phyloP scores from a whole-genome alignment of 1,140 invertebrate genomes.

The Drosophila yakuba region DNA sequence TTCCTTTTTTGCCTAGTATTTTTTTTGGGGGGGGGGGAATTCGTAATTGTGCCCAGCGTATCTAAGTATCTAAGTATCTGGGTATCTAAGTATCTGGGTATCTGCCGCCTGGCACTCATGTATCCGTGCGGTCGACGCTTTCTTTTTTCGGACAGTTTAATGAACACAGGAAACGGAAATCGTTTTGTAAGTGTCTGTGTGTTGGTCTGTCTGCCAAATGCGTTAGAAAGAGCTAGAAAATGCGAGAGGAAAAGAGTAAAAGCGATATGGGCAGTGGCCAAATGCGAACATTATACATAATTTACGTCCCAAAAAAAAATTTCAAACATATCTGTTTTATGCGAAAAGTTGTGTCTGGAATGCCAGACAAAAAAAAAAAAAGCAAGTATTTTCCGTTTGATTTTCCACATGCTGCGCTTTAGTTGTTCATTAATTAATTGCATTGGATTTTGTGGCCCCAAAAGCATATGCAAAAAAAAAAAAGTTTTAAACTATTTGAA shows the following conservation, averaged over 20 bases:
- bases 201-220: neutral
- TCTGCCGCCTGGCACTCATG: conserved; percentile 18
- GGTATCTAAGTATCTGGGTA: conserved; percentile 21
- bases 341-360: conserved; percentile 21
- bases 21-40: neutral
- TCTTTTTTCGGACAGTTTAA: conserved; percentile 73
- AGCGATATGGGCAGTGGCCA: neutral
- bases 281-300: conserved; percentile 38
- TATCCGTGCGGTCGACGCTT: conserved; percentile 57
- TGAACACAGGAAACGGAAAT: conserved; percentile 78
- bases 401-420: conserved; percentile 28
- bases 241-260: neutral
- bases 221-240: neutral
- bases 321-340: conserved; percentile 31
- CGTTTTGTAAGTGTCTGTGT: conserved; percentile 50
- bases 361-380: neutral
- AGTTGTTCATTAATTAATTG: conserved; percentile 61
- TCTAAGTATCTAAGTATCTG: conserved; percentile 33
- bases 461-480: conserved; percentile 7
- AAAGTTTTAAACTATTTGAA: conserved; percentile 43
- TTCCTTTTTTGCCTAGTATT: conserved; percentile 13
- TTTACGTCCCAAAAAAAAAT: conserved; percentile 18
- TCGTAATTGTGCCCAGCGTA: conserved; percentile 44
- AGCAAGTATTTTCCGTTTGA: conserved; percentile 25
- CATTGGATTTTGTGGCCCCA: conserved; percentile 52